These are phyloP conservation scores for Penaeus monodon DNA, from an alignment of 2,888 invertebrate species.

Conservation along the genomic window DNA sequence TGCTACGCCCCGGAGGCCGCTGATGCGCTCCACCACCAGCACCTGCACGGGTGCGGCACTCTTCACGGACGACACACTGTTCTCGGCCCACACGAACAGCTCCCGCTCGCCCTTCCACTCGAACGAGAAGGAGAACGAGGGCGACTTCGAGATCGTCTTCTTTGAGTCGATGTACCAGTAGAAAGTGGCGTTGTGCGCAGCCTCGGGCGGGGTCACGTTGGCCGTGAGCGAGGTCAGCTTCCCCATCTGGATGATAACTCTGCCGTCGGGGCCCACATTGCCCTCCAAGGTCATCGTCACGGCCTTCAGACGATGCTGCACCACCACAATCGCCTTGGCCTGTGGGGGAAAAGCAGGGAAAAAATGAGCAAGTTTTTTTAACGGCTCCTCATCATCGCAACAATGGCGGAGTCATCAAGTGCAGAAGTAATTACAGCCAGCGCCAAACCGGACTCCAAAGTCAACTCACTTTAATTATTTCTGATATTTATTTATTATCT, in stretches of 20 bases:
- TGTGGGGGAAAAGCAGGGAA: not conserved
- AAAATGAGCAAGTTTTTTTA: not conserved
- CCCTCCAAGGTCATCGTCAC: conserved; percentile 13
- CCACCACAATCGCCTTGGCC: conserved; percentile 1
- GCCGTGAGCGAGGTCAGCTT: not conserved
- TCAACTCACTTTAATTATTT: no score
- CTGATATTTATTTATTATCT: no score
- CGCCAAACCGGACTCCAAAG: no score
- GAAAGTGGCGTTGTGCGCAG: not conserved
- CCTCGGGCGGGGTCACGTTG: conserved; percentile 10
- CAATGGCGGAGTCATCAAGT: no score
- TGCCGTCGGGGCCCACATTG: not conserved
- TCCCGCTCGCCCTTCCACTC: not conserved
- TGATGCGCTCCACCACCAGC: conserved; percentile 38
- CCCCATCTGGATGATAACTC: conserved; percentile 20
- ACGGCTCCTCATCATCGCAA: not conserved
- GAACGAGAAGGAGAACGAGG: not conserved
- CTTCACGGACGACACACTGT: conserved; percentile 2
- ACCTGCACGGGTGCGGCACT: not conserved
- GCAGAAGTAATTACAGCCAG: no score
- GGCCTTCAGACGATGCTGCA: conserved; percentile 9
- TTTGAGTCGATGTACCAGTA: conserved; percentile 19
- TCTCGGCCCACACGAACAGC: conserved; percentile 7
- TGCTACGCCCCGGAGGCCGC: conserved; percentile 28
- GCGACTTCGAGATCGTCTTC: not conserved